A percentile compares a stretch with the other conserved stretches of the same genome.
These are phyloP conservation scores for Danaus melanippus DNA, from an alignment of 1,140 invertebrate species.

Conservation along the genomic window DNA sequence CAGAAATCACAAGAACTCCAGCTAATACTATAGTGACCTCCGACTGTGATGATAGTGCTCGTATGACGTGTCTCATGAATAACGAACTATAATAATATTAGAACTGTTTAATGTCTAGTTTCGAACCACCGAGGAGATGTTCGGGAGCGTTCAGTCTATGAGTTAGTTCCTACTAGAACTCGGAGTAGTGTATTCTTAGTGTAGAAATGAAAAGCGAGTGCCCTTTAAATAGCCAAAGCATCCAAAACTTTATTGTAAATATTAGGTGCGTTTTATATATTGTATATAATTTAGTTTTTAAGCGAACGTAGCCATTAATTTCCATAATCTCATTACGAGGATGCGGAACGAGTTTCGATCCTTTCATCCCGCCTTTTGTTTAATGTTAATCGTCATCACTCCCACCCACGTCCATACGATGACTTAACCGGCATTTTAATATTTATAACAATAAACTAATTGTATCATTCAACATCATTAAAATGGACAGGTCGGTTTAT, in stretches of 20 bases:
- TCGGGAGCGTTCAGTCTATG: conserved; percentile 35
- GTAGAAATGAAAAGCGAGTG: conserved; percentile 33
- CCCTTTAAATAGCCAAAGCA: conserved; percentile 65
- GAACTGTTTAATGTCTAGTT: not conserved
- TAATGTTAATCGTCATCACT: not conserved
- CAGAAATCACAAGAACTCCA: conserved; percentile 44
- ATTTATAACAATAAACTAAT: no score
- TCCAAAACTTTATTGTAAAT: conserved; percentile 65
- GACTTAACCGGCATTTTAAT: no score
- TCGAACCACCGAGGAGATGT: conserved; percentile 7
- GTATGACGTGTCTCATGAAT: no score
- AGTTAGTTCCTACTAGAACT: conserved; percentile 52
- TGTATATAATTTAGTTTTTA: conserved; percentile 48
- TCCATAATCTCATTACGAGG: conserved; percentile 24
- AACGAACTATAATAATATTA: no score
- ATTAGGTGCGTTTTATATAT: conserved; percentile 37
- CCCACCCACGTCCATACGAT: no score
- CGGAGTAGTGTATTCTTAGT: conserved; percentile 31
- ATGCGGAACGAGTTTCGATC: conserved; percentile 14
- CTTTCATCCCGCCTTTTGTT: conserved; percentile 25
- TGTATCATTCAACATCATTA: no score
- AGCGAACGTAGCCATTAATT: conserved; percentile 42
- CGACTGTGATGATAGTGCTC: not conserved
- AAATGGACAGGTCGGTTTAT: no score
- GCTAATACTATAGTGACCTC: conserved; percentile 35